Evolutionary conservation across 2,797 vertebrate species (phyloP), one percentile per base, ranked within the genome.

Genomic region (Epinephelus malabaricus): DNA sequence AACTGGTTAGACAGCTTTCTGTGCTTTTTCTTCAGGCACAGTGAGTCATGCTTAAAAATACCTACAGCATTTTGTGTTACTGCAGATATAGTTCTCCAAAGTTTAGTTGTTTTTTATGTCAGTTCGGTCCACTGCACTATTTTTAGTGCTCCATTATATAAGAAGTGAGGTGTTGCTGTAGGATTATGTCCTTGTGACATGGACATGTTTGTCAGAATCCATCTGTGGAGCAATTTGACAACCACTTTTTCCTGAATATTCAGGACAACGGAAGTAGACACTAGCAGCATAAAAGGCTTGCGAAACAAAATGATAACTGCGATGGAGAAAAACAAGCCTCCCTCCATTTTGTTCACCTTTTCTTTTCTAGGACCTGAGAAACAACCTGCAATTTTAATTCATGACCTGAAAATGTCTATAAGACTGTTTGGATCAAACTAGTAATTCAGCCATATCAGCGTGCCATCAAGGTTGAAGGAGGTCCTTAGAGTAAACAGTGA

Each of bases 21-120:
- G 51, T 73, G 45, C 30, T 76, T 71, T 81, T 76, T 89, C 82
- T 85, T 82, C n/a, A 82, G 85, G 79, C 86, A 54, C 50, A 79
- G 30, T 90, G 86, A 89, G 59, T 90, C 86, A 91, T 68, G n/a
- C 68, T 76, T 63, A 79, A 87, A 86, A 86, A 81, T 71, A 89
- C 89, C 75, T 77, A 67, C 62, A 87, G 83, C 86, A 51, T 81
- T 86, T 86, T 70, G 51, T 51, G 50, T 77, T 72, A 56, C 60
- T 71, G 67, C 55, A 79, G 74, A 87, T 86, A 60, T 75, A 82
- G 25, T 76, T 79, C 53, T 69, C 64, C 38, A 73, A 77, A 85
- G 40, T 85, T 85, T 58, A 45, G 67, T 21, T 69, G 17, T 71
- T 34, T 74, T 68, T 50, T 7, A 59, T 76, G 21, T 51, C 38